Base-by-base conservation (phyloP, 2,888 invertebrate species). In the Odontomyia ornata region DNA sequence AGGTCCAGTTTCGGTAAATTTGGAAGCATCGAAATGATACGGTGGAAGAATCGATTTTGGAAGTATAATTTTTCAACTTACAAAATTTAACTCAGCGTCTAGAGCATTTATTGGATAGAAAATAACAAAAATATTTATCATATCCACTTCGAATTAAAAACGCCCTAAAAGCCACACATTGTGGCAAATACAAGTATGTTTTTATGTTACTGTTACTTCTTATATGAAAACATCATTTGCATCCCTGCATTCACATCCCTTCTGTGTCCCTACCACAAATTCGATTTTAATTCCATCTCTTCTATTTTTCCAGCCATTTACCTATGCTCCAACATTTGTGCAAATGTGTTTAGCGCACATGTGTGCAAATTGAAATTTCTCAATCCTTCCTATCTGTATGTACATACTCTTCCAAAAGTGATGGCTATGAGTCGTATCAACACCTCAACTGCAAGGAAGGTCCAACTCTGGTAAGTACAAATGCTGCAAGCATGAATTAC, bases 331-430 rank as follows among this genome's bases (percentile, higher is more conserved):
- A n/a, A 13, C 52, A 52, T 52, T 15, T 15, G 52, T 15, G 7
- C 52, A 52, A 52, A 52, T 4, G 15, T 15, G 7, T 52, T 52
- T 15, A 52, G 18, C 4, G 15, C 2, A 4, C 9, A 9, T 52
- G 52, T 52, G 52, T 52, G 52, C 52, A 52, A 52, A 52, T 52
- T 52, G 52, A 52, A 52, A 52, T n/a, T 52, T 52, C 52, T 52
- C n/a, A 52, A 52, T 52, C 13, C 52, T 3, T 18, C 13, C 52
- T 52, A n/a, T 13, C 52, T 36, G 36, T n/a, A n/a, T n/a, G n/a
- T 36, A 36, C 36, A 36, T 9, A 36, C 36, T 36, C 36, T 36
- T n/a, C n/a, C 36, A 36, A 36, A 52, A 52, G 52, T 52, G 52
- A 4, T 52, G 7, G 5, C 15, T 18, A 18, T 4, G 52, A 52